A percentile compares a stretch with the other conserved stretches of the same genome.
These are phyloP conservation scores for Antitype chi DNA, from an alignment of 2,888 invertebrate species.

Conservation along the genomic window DNA sequence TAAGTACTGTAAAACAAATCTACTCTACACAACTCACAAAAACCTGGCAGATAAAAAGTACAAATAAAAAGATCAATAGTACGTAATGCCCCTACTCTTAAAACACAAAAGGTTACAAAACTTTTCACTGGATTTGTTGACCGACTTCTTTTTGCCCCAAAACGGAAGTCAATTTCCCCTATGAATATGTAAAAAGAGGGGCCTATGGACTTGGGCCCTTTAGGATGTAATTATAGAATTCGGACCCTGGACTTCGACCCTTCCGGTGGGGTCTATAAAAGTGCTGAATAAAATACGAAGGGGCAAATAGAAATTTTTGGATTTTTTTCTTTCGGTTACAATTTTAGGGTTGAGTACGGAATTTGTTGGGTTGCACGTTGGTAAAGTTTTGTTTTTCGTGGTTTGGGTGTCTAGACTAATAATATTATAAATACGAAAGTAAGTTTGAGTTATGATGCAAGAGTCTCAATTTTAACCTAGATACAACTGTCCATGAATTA, in stretches of 20 bases:
- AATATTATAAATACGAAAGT: no score
- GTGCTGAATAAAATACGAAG: conserved; percentile 66
- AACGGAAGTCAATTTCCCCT: conserved; percentile 70
- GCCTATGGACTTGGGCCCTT: conserved; percentile 51
- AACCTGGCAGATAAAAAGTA: neutral
- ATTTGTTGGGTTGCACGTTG: conserved; percentile 1
- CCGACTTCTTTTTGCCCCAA: conserved; percentile 54
- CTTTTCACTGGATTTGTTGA: conserved; percentile 55
- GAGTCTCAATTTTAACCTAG: no score
- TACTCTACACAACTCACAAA: neutral
- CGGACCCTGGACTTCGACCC: conserved; percentile 55
- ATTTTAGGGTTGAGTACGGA: neutral
- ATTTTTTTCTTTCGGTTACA: conserved; percentile 30
- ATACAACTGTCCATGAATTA: no score
- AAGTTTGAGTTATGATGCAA: no score
- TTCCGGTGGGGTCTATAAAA: conserved; percentile 65
- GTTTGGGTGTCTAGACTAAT: neutral
- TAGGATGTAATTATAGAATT: conserved; percentile 70
- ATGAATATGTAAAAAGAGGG: conserved; percentile 68
- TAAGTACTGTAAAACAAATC: neutral
- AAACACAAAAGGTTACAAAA: conserved; percentile 52
- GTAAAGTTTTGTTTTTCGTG: neutral
- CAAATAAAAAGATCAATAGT: conserved; percentile 52
- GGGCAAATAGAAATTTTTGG: conserved; percentile 48
- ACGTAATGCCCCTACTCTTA: neutral